Percentiles rank a stretch among this genome's conserved stretches.
Evolutionary conservation across 2,113 vertebrate genomes (phyloP).

Genomic region (Heliornis fulica): DNA sequence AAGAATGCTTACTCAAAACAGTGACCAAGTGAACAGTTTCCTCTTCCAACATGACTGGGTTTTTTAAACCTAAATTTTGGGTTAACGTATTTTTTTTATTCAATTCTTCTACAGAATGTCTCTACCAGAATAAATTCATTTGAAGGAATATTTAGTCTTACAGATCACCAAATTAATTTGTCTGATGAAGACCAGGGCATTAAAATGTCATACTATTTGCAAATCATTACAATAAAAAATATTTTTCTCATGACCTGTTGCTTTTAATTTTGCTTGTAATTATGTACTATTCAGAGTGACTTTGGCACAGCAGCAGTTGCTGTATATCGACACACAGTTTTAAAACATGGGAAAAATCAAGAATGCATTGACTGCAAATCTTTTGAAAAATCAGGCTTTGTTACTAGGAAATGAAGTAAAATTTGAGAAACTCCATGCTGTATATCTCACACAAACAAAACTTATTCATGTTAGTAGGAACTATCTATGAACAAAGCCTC

Average conservation of each 20-base stretch:
- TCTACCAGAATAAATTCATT: not conserved
- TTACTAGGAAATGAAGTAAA: not conserved
- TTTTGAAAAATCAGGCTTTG: not conserved
- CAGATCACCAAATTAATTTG: not conserved
- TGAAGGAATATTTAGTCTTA: not conserved
- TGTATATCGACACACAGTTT: not conserved
- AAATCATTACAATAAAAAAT: not conserved
- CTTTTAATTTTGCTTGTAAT: not conserved
- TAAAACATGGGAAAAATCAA: not conserved
- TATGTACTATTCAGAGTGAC: not conserved
- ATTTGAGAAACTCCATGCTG: not conserved
- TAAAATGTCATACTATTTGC: not conserved
- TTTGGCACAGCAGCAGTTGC: not conserved
- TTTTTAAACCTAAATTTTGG: not conserved
- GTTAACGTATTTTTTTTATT: not conserved
- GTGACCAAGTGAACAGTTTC: not conserved
- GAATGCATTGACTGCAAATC: not conserved
- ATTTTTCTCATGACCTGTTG: not conserved
- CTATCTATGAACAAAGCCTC: not conserved
- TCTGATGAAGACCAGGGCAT: not conserved
- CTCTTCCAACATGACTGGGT: not conserved
- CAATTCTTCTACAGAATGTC: not conserved
- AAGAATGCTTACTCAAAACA: not conserved
- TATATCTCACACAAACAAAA: not conserved
- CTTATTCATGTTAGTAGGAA: not conserved